Percentiles rank a stretch among this genome's conserved stretches.
These are phyloP conservation scores for Drosophila paucipuncta DNA, from an alignment of 2,888 invertebrate species.

Conservation along the genomic window DNA sequence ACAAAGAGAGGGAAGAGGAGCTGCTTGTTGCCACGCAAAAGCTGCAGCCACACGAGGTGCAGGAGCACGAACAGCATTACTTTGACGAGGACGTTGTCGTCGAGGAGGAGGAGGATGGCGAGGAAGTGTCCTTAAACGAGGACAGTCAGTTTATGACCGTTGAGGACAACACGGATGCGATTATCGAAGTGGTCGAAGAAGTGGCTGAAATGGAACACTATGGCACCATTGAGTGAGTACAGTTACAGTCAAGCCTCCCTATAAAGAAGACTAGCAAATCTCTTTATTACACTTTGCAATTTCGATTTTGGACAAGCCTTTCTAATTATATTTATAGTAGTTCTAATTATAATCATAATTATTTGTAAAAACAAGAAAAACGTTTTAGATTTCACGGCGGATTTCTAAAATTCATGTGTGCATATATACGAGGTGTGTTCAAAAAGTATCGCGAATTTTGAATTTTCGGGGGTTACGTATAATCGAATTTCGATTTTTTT, in stretches of 20 bases:
- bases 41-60: neutral
- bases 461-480: no score
- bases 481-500: no score
- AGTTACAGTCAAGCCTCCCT: neutral
- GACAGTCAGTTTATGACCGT: conserved; percentile 46
- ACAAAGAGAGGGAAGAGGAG: neutral
- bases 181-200: conserved; percentile 73
- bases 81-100: conserved; percentile 43
- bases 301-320: no score
- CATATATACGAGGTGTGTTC: no score
- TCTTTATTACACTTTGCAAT: neutral
- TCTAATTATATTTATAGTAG: no score
- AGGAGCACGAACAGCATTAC: conserved; percentile 22
- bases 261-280: neutral
- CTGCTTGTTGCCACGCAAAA: conserved; percentile 12
- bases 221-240: conserved; percentile 58
- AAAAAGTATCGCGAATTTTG: no score
- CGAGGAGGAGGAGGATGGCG: conserved; percentile 35
- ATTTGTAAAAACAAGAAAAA: no score
- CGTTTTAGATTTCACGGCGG: no score
- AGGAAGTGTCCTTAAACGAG: conserved; percentile 1
- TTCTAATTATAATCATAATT: no score
- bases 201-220: conserved; percentile 61
- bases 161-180: conserved; percentile 65
- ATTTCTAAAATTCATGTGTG: no score